Evolutionary conservation across 2,888 invertebrate species (phyloP), one percentile per base, ranked within the genome.

Genomic region (Drosophila quinaria): DNA sequence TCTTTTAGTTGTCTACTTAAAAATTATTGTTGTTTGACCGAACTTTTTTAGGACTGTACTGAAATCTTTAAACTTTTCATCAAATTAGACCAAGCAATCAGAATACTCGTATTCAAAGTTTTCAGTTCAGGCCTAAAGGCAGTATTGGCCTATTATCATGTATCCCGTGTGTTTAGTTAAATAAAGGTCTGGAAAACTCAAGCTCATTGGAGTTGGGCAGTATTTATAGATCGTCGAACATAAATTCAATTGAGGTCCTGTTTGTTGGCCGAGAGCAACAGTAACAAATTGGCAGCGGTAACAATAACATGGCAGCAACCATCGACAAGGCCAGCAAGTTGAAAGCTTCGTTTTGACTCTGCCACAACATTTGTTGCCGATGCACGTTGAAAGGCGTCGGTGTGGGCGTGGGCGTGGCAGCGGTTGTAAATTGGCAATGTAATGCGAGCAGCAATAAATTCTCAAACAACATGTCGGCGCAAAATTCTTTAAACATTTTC

Each of bases 401-500:
- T 8, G 39, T 6, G 10, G n/a, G 56, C 10, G 55, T 15, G 46
- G 55, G 51, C 59, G 58, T 49, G 35, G 29, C 33, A 46, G 39
- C 50, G 58, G 42, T 71, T 80, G 71, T 67, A 76, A 80, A 78
- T 80, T 75, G 74, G 37, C 62, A 81, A 74, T 74, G 78, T 78
- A 74, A 81, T 74, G 70, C 78, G 51, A 67, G 63, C 52, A 35
- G 71, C 75, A 78, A 81, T 80, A 78, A 80, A 80, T 81, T 81
- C 66, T 46, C 63, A 55, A 60, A 65, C 73, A 78, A 61, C 72
- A 79, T 68, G 71, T 64, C 64, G 68, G 58, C 52, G n/a, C 49
- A 68, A 72, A 81, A 85, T 84, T 72, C 76, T 68, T 79, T 71
- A 74, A 76, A 79, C 73, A 76, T 72, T 81, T 76, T 29, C 83